Evolutionary conservation across 2,797 vertebrate genomes (phyloP).

Genomic region (Myotis daubentonii): DNA sequence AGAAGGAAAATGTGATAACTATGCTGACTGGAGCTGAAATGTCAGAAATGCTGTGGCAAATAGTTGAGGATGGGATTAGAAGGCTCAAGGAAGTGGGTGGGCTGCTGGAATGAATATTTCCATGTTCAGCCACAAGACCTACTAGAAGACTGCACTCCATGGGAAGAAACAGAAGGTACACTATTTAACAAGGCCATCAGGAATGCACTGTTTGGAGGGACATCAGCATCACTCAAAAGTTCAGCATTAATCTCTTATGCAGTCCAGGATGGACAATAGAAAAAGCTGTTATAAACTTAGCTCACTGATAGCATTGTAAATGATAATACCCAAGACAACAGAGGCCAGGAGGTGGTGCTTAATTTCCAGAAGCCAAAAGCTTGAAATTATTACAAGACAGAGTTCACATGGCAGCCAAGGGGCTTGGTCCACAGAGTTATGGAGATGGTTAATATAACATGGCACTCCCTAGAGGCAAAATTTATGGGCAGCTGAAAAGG

Average conservation of each 20-base stretch:
- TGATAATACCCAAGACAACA: background rate
- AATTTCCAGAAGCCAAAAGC: background rate
- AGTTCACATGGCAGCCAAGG: background rate
- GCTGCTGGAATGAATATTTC: background rate
- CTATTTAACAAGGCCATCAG: background rate
- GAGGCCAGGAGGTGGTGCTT: background rate
- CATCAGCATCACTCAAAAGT: background rate
- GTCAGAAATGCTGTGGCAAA: background rate
- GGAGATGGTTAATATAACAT: background rate
- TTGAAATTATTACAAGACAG: conserved; percentile 4
- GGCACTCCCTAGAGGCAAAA: background rate
- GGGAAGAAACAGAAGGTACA: background rate
- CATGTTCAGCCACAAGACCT: background rate
- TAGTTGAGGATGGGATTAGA: background rate
- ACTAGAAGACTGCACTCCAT: background rate
- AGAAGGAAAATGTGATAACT: background rate
- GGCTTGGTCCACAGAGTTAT: background rate
- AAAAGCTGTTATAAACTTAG: background rate
- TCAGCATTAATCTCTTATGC: background rate
- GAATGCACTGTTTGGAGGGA: background rate
- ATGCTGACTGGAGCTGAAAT: background rate
- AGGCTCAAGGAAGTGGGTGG: background rate
- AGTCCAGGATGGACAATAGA: background rate
- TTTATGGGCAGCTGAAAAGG: background rate
- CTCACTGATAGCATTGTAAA: background rate